A percentile compares a stretch with the other conserved stretches of the same genome.
Conservation (phyloP, 2,888 invertebrate species). For the Clostera curtula region DNA sequence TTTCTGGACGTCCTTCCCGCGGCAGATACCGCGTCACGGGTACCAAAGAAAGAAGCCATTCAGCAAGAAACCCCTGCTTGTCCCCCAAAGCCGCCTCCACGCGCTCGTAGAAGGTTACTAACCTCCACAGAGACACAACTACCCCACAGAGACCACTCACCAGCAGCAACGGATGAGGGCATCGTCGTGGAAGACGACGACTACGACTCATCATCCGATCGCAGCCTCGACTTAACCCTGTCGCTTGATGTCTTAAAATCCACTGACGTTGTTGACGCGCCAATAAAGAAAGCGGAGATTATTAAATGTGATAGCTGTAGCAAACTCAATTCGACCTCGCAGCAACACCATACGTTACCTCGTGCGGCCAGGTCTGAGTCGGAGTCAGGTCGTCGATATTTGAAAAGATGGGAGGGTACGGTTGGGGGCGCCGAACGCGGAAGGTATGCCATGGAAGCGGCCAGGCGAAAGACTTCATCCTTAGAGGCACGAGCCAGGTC, state of each 20-base stretch:
- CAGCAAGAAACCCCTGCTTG: slow-evolving; percentile 49
- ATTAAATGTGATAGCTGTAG: slow-evolving; percentile 66
- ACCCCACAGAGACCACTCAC: slow-evolving; percentile 59
- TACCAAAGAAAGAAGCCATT: slow-evolving; percentile 53
- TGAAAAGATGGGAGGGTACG: slow-evolving; percentile 65
- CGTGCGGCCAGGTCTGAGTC: slow-evolving; percentile 56
- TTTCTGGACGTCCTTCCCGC: slow-evolving; percentile 81
- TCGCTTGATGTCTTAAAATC: slow-evolving; percentile 68
- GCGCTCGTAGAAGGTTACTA: slow-evolving; percentile 58
- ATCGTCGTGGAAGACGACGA: slow-evolving; percentile 72
- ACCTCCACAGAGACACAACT: slow-evolving; percentile 56
- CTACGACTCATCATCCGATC: slow-evolving; percentile 73
- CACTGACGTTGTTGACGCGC: slow-evolving; percentile 57
- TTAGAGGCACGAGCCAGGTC: slow-evolving; percentile 60
- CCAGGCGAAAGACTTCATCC: slow-evolving; percentile 57
- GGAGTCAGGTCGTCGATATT: slow-evolving; percentile 59
- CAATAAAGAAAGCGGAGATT: slow-evolving; percentile 56
- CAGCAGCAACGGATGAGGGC: slow-evolving; percentile 70
- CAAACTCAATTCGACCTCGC: slow-evolving; percentile 46
- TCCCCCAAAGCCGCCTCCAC: slow-evolving; percentile 61
- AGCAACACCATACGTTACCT: slow-evolving; percentile 60
- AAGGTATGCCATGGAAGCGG: slow-evolving; percentile 56
- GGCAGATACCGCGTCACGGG: slow-evolving; percentile 63
- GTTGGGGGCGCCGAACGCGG: slow-evolving; percentile 57
- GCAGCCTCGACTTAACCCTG: slow-evolving; percentile 70